phyloP scores from a whole-genome alignment of 2,888 invertebrate genomes.

The Ophion ellenae region DNA sequence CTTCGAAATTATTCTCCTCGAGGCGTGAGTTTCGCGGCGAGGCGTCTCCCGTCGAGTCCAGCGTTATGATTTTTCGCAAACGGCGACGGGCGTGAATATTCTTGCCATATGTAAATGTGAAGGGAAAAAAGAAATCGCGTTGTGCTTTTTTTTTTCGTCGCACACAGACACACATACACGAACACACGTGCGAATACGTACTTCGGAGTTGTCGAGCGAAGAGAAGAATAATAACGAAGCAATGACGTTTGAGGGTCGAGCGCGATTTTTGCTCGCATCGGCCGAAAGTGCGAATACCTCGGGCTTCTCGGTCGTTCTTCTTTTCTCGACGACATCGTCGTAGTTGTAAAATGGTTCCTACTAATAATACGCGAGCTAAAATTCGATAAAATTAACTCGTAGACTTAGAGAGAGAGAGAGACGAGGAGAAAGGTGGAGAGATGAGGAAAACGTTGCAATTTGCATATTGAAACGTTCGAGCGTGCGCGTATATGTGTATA shows the following conservation, averaged over 20 bases:
- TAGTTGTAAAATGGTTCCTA: constrained; percentile 81
- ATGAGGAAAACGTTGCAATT: constrained; percentile 21
- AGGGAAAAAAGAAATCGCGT: constrained; percentile 4
- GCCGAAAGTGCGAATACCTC: not conserved
- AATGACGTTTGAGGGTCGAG: not conserved
- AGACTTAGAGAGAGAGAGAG: constrained; percentile 50
- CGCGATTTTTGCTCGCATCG: not conserved
- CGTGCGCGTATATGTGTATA: constrained; percentile 46
- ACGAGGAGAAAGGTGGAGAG: constrained; percentile 5
- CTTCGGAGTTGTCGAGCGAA: constrained; percentile 9
- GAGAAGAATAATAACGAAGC: not conserved
- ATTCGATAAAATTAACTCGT: constrained; percentile 73
- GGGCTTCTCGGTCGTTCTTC: not conserved
- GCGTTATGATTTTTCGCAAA: constrained; percentile 47
- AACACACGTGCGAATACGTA: constrained; percentile 14
- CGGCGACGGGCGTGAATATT: constrained; percentile 66
- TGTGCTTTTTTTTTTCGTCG: constrained; percentile 9
- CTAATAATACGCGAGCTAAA: constrained; percentile 77
- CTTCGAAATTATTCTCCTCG: constrained; percentile 2
- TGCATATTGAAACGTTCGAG: constrained; percentile 31
- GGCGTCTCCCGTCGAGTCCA: constrained; percentile 13
- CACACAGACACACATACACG: not conserved
- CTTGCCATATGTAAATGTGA: constrained; percentile 67
- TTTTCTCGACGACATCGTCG: constrained; percentile 61
- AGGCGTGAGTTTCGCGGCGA: not conserved